phyloP scores from a whole-genome alignment of 2,797 vertebrate species.

The Enteromius argenteus region DNA sequence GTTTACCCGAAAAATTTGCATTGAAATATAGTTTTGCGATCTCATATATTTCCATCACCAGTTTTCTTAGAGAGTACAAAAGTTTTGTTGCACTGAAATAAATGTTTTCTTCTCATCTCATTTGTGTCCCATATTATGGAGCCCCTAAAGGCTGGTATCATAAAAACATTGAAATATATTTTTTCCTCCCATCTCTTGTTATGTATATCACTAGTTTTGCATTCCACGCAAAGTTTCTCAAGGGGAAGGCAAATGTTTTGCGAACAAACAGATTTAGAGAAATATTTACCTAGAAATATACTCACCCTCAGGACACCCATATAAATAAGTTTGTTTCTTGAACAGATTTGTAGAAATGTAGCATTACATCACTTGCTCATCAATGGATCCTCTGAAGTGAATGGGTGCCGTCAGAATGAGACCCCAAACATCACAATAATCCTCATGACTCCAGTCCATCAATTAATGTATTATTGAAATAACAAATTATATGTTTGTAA shows the following conservation, averaged over 20 bases:
- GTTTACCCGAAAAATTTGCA: neutral
- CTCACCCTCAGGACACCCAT: neutral
- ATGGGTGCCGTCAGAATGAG: no score
- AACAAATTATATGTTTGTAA: neutral
- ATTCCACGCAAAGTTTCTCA: neutral
- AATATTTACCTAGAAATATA: neutral
- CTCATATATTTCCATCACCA: neutral
- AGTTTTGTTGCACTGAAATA: neutral
- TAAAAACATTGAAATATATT: neutral
- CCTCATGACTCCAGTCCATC: neutral
- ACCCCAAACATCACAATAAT: neutral
- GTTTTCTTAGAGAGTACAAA: neutral
- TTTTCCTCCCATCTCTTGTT: neutral
- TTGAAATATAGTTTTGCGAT: neutral
- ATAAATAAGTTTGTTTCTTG: neutral
- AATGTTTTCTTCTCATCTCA: constrained; percentile 4
- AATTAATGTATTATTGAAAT: neutral
- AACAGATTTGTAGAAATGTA: neutral
- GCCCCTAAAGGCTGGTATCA: neutral
- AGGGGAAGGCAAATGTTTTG: neutral
- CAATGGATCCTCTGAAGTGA: neutral
- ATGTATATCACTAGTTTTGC: neutral
- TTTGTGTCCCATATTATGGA: neutral
- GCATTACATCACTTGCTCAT: neutral
- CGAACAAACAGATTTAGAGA: neutral